phyloP scores from a whole-genome alignment of 1,140 invertebrate genomes.

The Lordiphosa clarofinis region DNA sequence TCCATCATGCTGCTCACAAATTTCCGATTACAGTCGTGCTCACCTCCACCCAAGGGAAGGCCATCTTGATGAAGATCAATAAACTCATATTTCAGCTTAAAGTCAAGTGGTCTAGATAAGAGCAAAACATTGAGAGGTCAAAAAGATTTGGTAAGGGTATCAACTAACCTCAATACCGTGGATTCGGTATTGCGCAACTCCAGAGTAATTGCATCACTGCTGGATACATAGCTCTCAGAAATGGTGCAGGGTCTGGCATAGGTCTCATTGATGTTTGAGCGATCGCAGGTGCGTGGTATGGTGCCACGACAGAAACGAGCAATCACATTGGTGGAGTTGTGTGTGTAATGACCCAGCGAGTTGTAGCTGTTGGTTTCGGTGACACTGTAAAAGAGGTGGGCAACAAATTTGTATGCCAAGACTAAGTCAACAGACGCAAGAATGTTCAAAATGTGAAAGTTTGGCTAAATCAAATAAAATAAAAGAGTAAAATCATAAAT shows the following conservation, averaged over 20 bases:
- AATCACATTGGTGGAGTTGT: conserved; percentile 85
- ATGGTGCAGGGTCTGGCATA: conserved; percentile 86
- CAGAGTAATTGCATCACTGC: conserved; percentile 88
- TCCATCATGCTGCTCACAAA: conserved; percentile 84
- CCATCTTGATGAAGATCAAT: conserved; percentile 92
- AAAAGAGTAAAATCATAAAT: too few species aligned
- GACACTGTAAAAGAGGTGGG: conserved; percentile 11
- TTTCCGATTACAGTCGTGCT: conserved; percentile 76
- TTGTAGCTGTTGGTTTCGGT: conserved; percentile 44
- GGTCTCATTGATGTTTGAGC: conserved; percentile 80
- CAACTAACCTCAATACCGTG: conserved; percentile 85
- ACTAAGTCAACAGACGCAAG: too few species aligned
- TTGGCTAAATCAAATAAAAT: too few species aligned
- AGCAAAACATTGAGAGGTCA: not conserved
- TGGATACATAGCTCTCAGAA: conserved; percentile 91
- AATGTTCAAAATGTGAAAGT: too few species aligned
- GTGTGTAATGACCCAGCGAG: conserved; percentile 47
- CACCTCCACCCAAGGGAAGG: conserved; percentile 84
- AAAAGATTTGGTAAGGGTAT: conserved; percentile 59
- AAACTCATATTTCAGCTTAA: conserved; percentile 93
- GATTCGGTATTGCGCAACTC: conserved; percentile 89
- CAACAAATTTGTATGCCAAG: too few species aligned
- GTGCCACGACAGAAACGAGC: conserved; percentile 89
- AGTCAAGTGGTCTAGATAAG: conserved; percentile 84
- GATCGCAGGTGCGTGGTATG: conserved; percentile 88